Evolutionary conservation across 2,797 vertebrate genomes (phyloP).

Genomic region (Pipistrellus pygmaeus): DNA sequence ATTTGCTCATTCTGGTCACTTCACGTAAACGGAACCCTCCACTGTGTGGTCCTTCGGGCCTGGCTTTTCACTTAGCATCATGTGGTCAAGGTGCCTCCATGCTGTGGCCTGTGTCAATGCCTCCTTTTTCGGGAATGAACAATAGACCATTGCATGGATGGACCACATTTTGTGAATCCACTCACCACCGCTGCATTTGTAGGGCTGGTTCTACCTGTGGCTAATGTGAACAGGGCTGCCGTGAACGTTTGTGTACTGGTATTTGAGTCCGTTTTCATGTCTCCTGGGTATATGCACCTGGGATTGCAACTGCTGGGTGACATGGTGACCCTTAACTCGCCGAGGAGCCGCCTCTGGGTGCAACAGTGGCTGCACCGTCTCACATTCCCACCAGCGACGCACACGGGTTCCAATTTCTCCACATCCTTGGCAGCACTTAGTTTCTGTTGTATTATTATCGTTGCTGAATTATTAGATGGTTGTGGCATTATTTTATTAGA

Average conservation of each 20-base stretch:
- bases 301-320: not conserved
- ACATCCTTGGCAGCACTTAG: not conserved
- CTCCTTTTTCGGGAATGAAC: accelerated
- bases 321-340: no score
- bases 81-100: not conserved
- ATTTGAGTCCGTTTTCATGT: not conserved
- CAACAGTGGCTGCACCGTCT: not conserved
- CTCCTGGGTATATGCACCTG: accelerated
- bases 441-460: not conserved
- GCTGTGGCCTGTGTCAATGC: accelerated
- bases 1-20: not conserved
- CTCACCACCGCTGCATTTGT: accelerated
- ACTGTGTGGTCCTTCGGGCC: not conserved
- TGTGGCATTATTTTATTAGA: not conserved
- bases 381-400: not conserved
- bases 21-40: accelerated
- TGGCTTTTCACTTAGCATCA: not conserved
- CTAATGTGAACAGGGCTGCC: not conserved
- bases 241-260: accelerated
- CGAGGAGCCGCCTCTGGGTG: not conserved
- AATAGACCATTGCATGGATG: accelerated
- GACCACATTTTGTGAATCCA: not conserved
- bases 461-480: no score
- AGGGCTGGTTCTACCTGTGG: not conserved
- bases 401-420: not conserved